These are phyloP conservation scores for Cyrtonyx montezumae DNA, from an alignment of 2,113 vertebrate species.

Conservation along the genomic window DNA sequence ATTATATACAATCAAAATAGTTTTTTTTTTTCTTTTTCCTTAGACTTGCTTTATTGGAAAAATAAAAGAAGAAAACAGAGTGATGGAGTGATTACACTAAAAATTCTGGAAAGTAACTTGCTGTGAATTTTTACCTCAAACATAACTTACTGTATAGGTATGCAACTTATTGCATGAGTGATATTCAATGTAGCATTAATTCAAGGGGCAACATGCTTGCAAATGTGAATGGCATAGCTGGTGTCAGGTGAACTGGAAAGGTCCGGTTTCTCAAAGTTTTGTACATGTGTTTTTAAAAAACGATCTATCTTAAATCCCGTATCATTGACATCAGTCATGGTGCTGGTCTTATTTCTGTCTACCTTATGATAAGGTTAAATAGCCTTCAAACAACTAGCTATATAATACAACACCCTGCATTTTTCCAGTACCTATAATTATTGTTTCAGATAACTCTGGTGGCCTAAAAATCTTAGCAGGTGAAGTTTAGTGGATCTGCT, in stretches of 20 bases:
- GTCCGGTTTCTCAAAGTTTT: neutral
- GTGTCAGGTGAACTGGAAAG: neutral
- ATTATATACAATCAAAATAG: too few species aligned
- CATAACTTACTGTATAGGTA: neutral
- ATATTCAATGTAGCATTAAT: neutral
- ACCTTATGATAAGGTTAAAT: neutral
- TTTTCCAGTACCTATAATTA: neutral
- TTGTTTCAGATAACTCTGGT: neutral
- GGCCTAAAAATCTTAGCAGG: neutral
- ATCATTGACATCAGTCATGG: neutral
- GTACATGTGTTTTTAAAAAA: neutral
- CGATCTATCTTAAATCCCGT: neutral
- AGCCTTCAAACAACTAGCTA: neutral
- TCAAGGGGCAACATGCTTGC: neutral
- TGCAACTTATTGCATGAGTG: neutral
- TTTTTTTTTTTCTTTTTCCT: too few species aligned
- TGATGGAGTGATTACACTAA: neutral
- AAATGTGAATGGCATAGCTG: neutral
- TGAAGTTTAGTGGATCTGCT: neutral
- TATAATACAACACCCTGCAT: accelerated
- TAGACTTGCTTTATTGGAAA: neutral
- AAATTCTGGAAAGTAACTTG: neutral
- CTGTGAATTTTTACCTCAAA: neutral
- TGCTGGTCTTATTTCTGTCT: neutral
- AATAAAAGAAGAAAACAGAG: neutral